Conservation (phyloP, 2,113 vertebrate species). For the Danionella cerebrum region DNA sequence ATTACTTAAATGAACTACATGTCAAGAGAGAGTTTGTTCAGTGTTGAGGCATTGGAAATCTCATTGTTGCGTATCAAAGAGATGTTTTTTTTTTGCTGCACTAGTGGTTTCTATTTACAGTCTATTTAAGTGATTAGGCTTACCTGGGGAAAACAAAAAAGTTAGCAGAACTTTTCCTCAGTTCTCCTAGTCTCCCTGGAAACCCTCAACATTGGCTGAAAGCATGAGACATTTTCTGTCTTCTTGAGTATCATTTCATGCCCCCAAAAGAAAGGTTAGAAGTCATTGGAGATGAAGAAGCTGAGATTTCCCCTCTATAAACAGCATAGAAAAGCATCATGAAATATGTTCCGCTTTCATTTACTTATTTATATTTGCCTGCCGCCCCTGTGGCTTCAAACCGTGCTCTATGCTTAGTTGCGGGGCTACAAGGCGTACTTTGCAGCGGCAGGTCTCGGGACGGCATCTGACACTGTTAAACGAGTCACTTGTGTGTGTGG, state of each 20-base stretch:
- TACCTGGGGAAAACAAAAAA: constrained; percentile 42
- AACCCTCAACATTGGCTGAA: constrained; percentile 45
- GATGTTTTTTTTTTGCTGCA: background rate
- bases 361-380: constrained; percentile 53
- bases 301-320: constrained; percentile 30
- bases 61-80: constrained; percentile 11
- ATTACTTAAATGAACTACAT: too few species aligned
- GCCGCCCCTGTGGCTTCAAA: constrained; percentile 28
- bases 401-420: constrained; percentile 28
- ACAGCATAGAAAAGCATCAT: constrained; percentile 57
- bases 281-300: constrained; percentile 59
- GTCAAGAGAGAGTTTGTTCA: background rate
- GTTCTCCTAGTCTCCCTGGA: constrained; percentile 27
- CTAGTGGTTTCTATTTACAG: background rate
- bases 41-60: too few species aligned
- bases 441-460: constrained; percentile 52
- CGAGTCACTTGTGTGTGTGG: constrained; percentile 50
- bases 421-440: constrained; percentile 38
- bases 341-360: constrained; percentile 58
- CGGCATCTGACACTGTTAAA: constrained; percentile 62
- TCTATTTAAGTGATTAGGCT: constrained; percentile 57
- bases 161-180: constrained; percentile 43
- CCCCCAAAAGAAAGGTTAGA: constrained; percentile 61
- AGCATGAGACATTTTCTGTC: constrained; percentile 43
- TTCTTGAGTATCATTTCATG: constrained; percentile 55